Evolutionary conservation across 2,797 vertebrate species (phyloP), one percentile per base, ranked within the genome.

Genomic region (Sebastes taczanowskii): DNA sequence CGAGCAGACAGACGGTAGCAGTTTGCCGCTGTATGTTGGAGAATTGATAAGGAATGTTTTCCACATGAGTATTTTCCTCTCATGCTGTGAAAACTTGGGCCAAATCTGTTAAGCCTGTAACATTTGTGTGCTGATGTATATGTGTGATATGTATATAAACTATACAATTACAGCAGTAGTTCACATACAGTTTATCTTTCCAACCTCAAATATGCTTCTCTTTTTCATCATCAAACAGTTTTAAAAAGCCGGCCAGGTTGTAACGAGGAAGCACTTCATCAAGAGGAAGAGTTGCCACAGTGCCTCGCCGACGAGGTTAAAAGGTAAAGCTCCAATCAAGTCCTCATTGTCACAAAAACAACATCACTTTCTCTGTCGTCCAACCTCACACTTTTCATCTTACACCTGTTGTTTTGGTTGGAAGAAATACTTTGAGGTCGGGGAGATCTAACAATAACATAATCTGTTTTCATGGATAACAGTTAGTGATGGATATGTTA

Each of bases 41-140:
- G 42, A 20, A 81, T 86, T 66, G 95, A 95, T 96, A 94, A 94
- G 91, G 84, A 95, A 94, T 92, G 91, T 63, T 93, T 95, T 90
- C 94, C 95, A 95, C 93, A 94, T 95, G 94, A 88, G 73, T 68
- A 60, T 11, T 22, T 84, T 67, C 49, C 78, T 80, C 84, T 86
- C 85, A 85, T 34, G 71, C 27, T 22, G 61, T 11, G 13, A 55
- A n/a, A 38, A 62, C n/a, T 2, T 1, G 29, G 11, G 89, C 89
- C 90, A 90, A 25, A 92, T 92, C 92, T 88, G 89, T 86, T 91
- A 86, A 91, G 69, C 46, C 35, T 16, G 56, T 58, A 22, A 30
- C 35, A 9, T 85, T 61, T 52, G n/a, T 25, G 52, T 7, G 52
- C 25, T 62, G 66, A 84, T 80, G 69, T 76, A 63, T 69, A 78